Conservation (phyloP, 2,797 vertebrate genomes). For the Sebastes baramenuke region DNA sequence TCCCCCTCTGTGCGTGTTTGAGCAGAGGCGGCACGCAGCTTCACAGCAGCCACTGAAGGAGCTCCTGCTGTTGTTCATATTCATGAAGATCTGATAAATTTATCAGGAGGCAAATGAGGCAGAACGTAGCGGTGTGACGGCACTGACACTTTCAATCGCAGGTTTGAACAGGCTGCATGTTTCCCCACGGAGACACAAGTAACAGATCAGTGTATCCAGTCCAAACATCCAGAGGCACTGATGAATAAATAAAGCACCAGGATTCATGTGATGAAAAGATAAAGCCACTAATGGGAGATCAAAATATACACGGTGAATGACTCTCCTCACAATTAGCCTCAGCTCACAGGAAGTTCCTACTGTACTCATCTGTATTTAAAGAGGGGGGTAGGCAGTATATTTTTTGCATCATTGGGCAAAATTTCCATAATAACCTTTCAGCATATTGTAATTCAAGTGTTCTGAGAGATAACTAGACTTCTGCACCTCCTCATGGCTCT, state of each 20-base stretch:
- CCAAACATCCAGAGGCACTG: not conserved
- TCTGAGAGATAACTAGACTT: too few relatives aligned
- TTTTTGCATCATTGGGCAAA: too few relatives aligned
- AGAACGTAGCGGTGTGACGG: not conserved
- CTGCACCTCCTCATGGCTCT: too few relatives aligned
- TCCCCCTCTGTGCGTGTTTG: not conserved
- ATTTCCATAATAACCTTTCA: too few relatives aligned
- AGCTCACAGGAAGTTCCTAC: not conserved
- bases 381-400: too few relatives aligned
- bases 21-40: not conserved
- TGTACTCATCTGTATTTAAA: too few relatives aligned
- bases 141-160: not conserved
- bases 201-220: not conserved
- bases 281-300: not conserved
- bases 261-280: not conserved
- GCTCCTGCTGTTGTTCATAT: constrained; percentile 1
- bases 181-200: not conserved
- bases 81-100: constrained; percentile 22
- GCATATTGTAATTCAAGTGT: too few relatives aligned
- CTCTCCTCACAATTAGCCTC: not conserved
- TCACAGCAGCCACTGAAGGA: not conserved
- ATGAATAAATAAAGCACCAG: not conserved
- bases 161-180: not conserved
- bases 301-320: not conserved
- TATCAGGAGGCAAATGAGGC: constrained; percentile 33